These are phyloP conservation scores for Agapostemon virescens DNA, from an alignment of 2,888 invertebrate genomes.

Conservation along the genomic window DNA sequence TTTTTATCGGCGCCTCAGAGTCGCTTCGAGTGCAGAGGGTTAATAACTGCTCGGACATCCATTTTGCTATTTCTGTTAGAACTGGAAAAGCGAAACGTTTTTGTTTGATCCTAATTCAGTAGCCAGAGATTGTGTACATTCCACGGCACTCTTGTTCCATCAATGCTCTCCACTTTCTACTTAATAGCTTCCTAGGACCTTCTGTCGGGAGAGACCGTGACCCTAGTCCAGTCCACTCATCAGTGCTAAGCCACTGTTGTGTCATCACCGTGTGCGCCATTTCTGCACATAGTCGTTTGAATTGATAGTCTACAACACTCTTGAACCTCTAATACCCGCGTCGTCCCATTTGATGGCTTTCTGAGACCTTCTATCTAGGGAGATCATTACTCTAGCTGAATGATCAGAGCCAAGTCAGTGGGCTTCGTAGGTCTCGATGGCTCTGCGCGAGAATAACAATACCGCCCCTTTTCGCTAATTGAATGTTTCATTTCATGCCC, in stretches of 20 bases:
- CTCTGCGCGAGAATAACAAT: background rate
- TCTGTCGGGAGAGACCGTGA: background rate
- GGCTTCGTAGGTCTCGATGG: background rate
- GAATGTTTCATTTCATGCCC: constrained; percentile 1
- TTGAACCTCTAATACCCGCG: background rate
- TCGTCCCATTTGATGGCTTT: background rate
- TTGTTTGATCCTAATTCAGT: too few relatives aligned
- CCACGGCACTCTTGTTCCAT: too few relatives aligned
- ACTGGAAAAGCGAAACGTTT: too few relatives aligned
- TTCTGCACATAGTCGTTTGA: background rate
- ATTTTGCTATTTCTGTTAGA: too few relatives aligned
- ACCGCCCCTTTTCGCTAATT: background rate
- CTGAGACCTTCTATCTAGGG: background rate
- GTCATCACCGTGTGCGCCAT: background rate
- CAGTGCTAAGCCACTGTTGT: constrained; percentile 6
- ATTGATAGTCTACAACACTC: constrained; percentile 14
- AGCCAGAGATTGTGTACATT: too few relatives aligned
- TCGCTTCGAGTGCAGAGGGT: too few relatives aligned
- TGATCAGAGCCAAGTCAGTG: background rate
- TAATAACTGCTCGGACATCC: too few relatives aligned
- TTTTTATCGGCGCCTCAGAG: too few relatives aligned
- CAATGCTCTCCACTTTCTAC: too few relatives aligned
- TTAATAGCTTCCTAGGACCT: background rate
- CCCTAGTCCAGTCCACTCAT: constrained; percentile 5
- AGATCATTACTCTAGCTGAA: background rate